phyloP scores from a whole-genome alignment of 2,113 vertebrate species.

The Dascyllus trimaculatus region DNA sequence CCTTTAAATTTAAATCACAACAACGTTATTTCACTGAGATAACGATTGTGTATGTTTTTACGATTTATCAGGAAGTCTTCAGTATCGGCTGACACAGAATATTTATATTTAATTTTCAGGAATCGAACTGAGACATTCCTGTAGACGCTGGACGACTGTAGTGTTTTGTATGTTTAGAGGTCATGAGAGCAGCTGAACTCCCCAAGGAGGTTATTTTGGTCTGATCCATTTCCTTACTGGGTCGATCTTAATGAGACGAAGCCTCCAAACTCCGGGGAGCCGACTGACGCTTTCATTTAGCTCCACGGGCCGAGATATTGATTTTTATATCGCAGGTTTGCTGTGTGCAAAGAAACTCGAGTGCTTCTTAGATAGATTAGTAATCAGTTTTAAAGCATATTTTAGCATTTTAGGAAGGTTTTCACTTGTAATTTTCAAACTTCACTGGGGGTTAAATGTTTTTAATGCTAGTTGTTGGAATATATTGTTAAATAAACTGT shows the following conservation, averaged over 20 bases:
- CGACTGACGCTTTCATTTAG: constrained; percentile 1
- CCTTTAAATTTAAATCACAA: neutral
- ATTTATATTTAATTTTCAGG: neutral
- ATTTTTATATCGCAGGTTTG: constrained; percentile 12
- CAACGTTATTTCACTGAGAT: neutral
- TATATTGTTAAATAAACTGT: too few relatives aligned
- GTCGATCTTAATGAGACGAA: constrained; percentile 55
- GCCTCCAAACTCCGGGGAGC: neutral
- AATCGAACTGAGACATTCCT: neutral
- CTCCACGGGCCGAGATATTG: constrained; percentile 11
- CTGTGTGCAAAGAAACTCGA: neutral
- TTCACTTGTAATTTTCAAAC: neutral
- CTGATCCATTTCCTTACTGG: constrained; percentile 59
- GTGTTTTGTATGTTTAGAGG: constrained; percentile 8
- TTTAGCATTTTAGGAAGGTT: neutral
- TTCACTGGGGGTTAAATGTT: too few relatives aligned
- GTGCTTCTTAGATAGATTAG: too few relatives aligned
- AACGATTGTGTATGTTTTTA: too few relatives aligned
- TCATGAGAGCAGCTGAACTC: constrained; percentile 22
- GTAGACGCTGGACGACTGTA: neutral
- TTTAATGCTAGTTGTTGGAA: too few relatives aligned
- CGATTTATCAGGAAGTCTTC: too few relatives aligned
- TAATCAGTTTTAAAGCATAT: neutral
- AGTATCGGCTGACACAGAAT: too few relatives aligned
- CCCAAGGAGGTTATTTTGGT: constrained; percentile 50